Evolutionary conservation across 2,888 invertebrate genomes (phyloP).

Genomic region (Anthophora plumipes): DNA sequence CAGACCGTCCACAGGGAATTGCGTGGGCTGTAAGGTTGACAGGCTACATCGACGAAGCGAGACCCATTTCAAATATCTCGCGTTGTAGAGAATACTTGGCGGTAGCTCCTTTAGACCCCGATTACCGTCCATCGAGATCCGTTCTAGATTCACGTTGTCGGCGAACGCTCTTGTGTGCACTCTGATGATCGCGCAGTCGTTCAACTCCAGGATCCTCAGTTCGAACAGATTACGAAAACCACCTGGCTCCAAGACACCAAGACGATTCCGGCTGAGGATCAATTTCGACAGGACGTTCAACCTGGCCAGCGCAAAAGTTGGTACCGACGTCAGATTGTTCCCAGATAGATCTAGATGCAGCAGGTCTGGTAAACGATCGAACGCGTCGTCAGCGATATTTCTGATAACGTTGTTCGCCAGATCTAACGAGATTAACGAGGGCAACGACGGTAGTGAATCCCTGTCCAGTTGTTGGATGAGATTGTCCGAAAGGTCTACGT

Average conservation of each 20-base stretch:
- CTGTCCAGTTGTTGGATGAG: conserved; percentile 90
- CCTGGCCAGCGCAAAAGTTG: conserved; percentile 91
- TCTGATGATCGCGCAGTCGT: conserved; percentile 85
- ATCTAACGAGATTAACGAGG: conserved; percentile 89
- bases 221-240: conserved; percentile 94
- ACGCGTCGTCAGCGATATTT: conserved; percentile 89
- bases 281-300: conserved; percentile 91
- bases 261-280: conserved; percentile 92
- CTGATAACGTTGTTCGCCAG: conserved; percentile 92
- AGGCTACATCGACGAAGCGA: conserved; percentile 92
- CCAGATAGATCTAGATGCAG: conserved; percentile 91
- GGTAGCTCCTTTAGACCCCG: conserved; percentile 90
- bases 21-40: conserved; percentile 91
- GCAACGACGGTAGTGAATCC: conserved; percentile 90
- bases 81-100: conserved; percentile 93
- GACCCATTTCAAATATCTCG: conserved; percentile 90
- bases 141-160: conserved; percentile 93
- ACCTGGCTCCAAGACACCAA: conserved; percentile 89
- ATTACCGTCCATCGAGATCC: conserved; percentile 92
- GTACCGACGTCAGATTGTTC: conserved; percentile 92
- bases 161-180: conserved; percentile 93
- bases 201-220: conserved; percentile 90
- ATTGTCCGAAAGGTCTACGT: conserved; percentile 92
- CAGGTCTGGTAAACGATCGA: conserved; percentile 90
- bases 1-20: conserved; percentile 93